A percentile compares a stretch with the other conserved stretches of the same genome.
phyloP scores from a whole-genome alignment of 2,113 vertebrate species.

The Noturus placidus region DNA sequence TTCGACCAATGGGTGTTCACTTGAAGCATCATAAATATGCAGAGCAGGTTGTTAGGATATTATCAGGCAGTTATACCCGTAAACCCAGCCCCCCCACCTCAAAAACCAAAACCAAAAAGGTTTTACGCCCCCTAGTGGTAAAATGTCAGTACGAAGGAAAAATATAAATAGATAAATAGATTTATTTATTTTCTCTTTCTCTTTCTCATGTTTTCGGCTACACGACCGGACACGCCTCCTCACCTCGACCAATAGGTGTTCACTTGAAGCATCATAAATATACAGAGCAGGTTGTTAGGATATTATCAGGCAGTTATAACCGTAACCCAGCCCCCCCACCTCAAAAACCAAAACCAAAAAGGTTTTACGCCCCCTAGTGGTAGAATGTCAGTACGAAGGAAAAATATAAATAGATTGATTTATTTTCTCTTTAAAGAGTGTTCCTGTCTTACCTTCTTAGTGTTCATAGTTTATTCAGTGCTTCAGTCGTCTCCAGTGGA shows the following conservation, averaged over 20 bases:
- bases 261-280: neutral
- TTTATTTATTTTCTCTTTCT: neutral
- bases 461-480: slow-evolving; percentile 35
- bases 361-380: slow-evolving; percentile 18
- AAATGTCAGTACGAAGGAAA: neutral
- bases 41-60: neutral
- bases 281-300: neutral
- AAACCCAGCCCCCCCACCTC: neutral
- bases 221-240: neutral
- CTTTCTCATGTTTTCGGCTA: neutral
- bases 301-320: neutral
- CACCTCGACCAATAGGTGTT: neutral
- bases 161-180: neutral
- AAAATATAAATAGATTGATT: neutral
- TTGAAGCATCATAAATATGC: neutral
- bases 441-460: neutral
- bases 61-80: neutral
- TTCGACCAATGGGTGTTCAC: neutral
- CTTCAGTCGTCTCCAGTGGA: slow-evolving; percentile 1
- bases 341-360: too few species aligned
- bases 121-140: slow-evolving; percentile 26
- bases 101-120: too few species aligned
- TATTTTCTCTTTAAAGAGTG: neutral
- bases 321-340: neutral
- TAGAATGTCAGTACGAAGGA: neutral